phyloP scores from a whole-genome alignment of 2,113 vertebrate species.

The Puffinus mauretanicus region DNA sequence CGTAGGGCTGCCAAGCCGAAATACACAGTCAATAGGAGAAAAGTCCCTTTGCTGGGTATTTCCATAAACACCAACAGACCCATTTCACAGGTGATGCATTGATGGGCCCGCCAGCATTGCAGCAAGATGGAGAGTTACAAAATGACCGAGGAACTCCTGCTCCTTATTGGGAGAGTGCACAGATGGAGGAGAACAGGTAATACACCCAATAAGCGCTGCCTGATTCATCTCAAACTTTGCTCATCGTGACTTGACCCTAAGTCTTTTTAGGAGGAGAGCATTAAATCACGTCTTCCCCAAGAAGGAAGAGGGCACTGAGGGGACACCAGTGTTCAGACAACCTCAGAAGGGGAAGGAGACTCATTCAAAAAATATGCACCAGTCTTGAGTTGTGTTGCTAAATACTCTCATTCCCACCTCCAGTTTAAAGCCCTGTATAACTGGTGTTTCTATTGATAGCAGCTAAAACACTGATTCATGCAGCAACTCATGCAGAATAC shows the following conservation, averaged over 20 bases:
- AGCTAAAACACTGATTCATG: not conserved
- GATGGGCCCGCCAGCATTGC: not conserved
- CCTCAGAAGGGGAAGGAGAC: not conserved
- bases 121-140: not conserved
- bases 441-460: not conserved
- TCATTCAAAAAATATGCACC: not conserved
- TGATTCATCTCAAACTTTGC: not conserved
- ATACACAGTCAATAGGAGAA: accelerated
- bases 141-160: not conserved
- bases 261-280: not conserved
- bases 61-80: not conserved
- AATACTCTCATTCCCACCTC: not conserved
- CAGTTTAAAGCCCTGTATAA: not conserved
- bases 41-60: not conserved
- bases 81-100: not conserved
- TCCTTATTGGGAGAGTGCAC: not conserved
- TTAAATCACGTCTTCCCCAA: not conserved
- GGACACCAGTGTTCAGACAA: not conserved
- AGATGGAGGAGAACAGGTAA: not conserved
- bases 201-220: not conserved
- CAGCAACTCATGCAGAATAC: not conserved
- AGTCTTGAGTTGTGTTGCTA: not conserved
- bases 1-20: not conserved
- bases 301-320: not conserved
- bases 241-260: not conserved